phyloP scores from a whole-genome alignment of 2,888 invertebrate genomes.

The Argynnis bischoffii region DNA sequence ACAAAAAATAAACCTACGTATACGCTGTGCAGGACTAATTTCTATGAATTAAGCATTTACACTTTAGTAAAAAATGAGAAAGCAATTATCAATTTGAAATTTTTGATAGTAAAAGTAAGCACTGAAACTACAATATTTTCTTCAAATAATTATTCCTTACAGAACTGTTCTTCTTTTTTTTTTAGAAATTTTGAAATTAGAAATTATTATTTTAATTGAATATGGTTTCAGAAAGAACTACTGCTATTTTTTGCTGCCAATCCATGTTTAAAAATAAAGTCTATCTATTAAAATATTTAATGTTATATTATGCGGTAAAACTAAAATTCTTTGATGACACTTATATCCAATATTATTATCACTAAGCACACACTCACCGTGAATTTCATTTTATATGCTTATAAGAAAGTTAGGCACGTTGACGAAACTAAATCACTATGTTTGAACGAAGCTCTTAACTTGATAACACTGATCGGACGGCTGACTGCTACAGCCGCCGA shows the following conservation, averaged over 20 bases:
- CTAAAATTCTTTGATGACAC: not conserved
- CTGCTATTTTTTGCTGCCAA: too few species aligned
- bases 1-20: constrained; percentile 45
- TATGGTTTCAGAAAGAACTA: too few species aligned
- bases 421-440: constrained; percentile 74
- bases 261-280: too few species aligned
- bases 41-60: constrained; percentile 21
- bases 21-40: constrained; percentile 33
- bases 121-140: too few species aligned
- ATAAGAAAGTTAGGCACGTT: constrained; percentile 63
- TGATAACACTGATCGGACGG: constrained; percentile 63
- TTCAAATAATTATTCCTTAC: too few species aligned
- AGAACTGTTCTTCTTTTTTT: too few species aligned
- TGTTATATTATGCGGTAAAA: not conserved
- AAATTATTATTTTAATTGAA: too few species aligned
- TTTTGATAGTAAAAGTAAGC: not conserved
- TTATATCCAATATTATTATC: constrained; percentile 15
- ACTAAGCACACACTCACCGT: constrained; percentile 73
- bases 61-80: constrained; percentile 12
- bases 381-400: constrained; percentile 78
- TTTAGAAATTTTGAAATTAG: too few species aligned
- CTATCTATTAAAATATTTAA: not conserved
- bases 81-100: not conserved
- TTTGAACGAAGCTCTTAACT: constrained; percentile 60
- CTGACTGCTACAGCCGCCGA: constrained; percentile 75